Evolutionary conservation across 2,888 invertebrate genomes (phyloP).

Genomic region (Hydroisotoma schaefferi): DNA sequence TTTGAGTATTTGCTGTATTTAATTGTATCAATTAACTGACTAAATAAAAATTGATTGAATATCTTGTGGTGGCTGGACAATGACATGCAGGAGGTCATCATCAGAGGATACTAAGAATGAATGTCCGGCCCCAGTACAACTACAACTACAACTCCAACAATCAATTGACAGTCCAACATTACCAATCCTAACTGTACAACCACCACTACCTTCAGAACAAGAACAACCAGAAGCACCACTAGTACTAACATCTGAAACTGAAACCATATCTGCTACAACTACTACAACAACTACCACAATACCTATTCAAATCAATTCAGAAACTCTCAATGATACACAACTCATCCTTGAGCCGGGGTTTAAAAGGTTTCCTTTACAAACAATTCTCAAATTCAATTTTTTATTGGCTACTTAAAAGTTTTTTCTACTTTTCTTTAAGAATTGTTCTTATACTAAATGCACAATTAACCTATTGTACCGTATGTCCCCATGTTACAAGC

Average conservation of each 20-base stretch:
- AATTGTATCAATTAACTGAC: conserved; percentile 2
- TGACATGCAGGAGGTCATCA: conserved; percentile 9
- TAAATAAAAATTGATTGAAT: conserved; percentile 6
- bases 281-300: not conserved
- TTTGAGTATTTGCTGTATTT: no score
- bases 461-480: no score
- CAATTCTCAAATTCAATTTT: not conserved
- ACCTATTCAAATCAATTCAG: not conserved
- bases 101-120: conserved; percentile 10
- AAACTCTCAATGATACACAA: not conserved
- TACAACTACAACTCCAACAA: no score
- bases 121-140: not conserved
- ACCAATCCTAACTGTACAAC: conserved; percentile 12
- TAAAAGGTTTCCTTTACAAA: conserved; percentile 4
- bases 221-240: no score
- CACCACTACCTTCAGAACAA: conserved; percentile 1
- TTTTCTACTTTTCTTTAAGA: no score
- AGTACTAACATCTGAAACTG: no score
- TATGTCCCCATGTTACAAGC: no score
- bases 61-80: not conserved
- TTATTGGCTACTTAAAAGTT: not conserved
- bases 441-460: no score
- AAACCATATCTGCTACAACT: not conserved
- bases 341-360: conserved; percentile 1
- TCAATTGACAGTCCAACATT: not conserved